Evolutionary conservation across 2,797 vertebrate genomes (phyloP).

Genomic region (Tolypeutes matacus): DNA sequence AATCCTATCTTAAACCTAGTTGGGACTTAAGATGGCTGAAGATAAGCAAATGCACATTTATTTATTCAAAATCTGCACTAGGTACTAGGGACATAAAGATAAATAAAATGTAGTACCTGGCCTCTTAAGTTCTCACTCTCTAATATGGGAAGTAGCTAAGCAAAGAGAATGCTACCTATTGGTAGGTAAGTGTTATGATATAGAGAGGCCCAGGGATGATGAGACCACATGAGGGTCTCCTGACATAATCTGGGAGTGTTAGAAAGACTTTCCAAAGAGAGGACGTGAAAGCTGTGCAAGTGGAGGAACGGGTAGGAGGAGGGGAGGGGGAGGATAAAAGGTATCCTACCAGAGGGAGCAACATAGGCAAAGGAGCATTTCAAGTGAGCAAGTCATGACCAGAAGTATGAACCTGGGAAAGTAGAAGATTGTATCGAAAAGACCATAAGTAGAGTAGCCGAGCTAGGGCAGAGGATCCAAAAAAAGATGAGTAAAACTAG

Average conservation of each 20-base stretch:
- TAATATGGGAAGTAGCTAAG: neutral
- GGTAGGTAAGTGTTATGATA: neutral
- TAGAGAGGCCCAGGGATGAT: neutral
- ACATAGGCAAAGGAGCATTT: neutral
- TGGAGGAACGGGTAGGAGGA: neutral
- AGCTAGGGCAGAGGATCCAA: neutral
- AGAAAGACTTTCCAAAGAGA: neutral
- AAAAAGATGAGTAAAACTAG: neutral
- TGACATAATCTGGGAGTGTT: neutral
- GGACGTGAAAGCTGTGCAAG: neutral
- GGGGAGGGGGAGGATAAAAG: neutral
- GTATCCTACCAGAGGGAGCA: neutral
- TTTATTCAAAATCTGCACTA: neutral
- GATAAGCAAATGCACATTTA: neutral
- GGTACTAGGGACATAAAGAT: neutral
- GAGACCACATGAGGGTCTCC: neutral
- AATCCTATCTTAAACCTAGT: constrained; percentile 9
- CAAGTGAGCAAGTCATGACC: neutral
- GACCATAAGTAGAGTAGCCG: neutral
- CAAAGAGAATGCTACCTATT: neutral
- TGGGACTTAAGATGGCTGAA: constrained; percentile 1
- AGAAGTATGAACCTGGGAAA: neutral
- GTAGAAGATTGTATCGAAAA: neutral
- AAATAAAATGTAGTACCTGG: neutral
- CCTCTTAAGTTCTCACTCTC: neutral